phyloP scores from a whole-genome alignment of 1,140 invertebrate species.

The Drosophila carrolli region DNA sequence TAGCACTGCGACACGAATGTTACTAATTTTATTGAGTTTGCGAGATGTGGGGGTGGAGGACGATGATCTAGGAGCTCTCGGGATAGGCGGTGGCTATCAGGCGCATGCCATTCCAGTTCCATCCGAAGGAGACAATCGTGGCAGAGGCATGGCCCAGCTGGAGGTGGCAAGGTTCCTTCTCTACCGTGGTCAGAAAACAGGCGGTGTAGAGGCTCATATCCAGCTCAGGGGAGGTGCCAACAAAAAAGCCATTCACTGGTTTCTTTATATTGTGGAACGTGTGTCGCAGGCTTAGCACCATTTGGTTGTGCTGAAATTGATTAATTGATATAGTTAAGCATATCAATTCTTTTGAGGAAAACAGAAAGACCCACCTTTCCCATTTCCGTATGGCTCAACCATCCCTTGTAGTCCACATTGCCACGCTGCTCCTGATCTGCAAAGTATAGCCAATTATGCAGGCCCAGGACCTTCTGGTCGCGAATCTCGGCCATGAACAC shows the following conservation, averaged over 20 bases:
- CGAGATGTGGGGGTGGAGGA: neutral
- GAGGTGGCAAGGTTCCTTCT: constrained; percentile 89
- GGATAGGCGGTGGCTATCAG: constrained; percentile 90
- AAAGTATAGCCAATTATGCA: constrained; percentile 96
- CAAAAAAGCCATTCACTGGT: constrained; percentile 91
- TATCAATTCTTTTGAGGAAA: no score
- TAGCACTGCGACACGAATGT: constrained; percentile 14
- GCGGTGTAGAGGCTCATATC: constrained; percentile 96
- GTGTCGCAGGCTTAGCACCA: constrained; percentile 86
- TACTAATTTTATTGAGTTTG: constrained; percentile 35
- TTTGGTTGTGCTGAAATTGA: constrained; percentile 61
- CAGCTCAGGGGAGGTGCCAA: constrained; percentile 96
- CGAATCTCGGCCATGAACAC: constrained; percentile 93
- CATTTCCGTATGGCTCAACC: constrained; percentile 89
- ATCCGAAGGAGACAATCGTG: constrained; percentile 89
- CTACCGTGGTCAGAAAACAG: constrained; percentile 90
- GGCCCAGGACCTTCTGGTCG: constrained; percentile 89
- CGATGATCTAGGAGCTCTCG: constrained; percentile 21
- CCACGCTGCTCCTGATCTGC: constrained; percentile 89
- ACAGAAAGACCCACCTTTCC: constrained; percentile 86
- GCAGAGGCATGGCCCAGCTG: constrained; percentile 89
- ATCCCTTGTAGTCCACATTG: constrained; percentile 91
- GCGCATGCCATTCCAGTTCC: constrained; percentile 89
- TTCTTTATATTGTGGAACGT: constrained; percentile 90
- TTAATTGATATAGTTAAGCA: neutral